Evolutionary conservation across 2,888 invertebrate species (phyloP), one percentile per base, ranked within the genome.

Genomic region (Idaea aversata): DNA sequence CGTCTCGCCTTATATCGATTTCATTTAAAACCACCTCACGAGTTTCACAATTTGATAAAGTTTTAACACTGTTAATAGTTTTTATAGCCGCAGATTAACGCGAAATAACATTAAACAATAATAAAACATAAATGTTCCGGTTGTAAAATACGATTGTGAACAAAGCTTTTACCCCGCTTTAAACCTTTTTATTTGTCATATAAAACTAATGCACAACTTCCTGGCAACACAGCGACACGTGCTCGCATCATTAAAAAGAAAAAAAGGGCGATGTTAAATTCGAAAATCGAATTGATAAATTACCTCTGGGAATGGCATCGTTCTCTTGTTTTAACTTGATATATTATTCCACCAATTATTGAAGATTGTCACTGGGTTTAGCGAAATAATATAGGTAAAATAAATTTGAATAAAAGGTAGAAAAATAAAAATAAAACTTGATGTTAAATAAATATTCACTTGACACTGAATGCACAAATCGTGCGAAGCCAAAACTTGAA

Each of bases 141-240:
- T 47, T 47, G 47, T 47, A 25, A 47, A 72, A 71, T 68, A 68
- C 67, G 67, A 71, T 67, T 67, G 71, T 66, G 64, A 71, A 74
- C 72, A 74, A 74, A 71, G 71, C 70, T 63, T 64, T 67, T 66
- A 68, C 69, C 66, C 65, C 13, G n/a, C 61, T 38, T 68, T 62
- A 68, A 63, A 72, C 71, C 65, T 65, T 67, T 74, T 74, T 73
- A 66, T 69, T 71, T 65, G 63, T 60, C 36, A 71, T 67, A 75
- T 70, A 73, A 74, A 74, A 71, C 67, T 69, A 70, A 70, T 59
- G 67, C 65, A 69, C 70, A 67, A 72, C 72, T 70, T 76, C 75
- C 75, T 76, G 75, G 75, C 71, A 36, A 71, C 71, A 74, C 73
- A 71, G 69, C 66, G 73, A 71, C 76, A 74, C 75, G 75, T 73